Percentiles rank a stretch among this genome's conserved stretches.
phyloP scores from a whole-genome alignment of 1,140 invertebrate genomes.

The Anastrepha ludens region DNA sequence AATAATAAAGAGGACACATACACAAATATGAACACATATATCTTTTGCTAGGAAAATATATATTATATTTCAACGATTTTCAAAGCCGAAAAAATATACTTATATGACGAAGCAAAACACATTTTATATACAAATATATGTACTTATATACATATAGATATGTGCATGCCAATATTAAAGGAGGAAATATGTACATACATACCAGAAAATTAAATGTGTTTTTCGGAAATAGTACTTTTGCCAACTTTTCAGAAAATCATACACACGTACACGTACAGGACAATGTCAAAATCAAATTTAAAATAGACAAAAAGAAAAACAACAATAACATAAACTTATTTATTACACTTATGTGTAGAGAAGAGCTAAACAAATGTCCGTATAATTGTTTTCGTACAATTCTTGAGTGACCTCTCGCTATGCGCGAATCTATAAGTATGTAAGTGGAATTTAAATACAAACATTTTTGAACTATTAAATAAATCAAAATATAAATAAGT shows the following conservation, averaged over 20 bases:
- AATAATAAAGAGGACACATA: constrained; percentile 56
- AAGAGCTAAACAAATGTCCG: constrained; percentile 45
- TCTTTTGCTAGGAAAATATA: constrained; percentile 58
- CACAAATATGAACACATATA: constrained; percentile 55
- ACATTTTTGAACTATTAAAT: constrained; percentile 24
- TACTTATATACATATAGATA: not conserved
- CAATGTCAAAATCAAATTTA: constrained; percentile 13
- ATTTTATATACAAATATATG: constrained; percentile 20
- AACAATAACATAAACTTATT: constrained; percentile 14
- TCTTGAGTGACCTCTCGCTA: constrained; percentile 48
- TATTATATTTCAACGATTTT: constrained; percentile 57
- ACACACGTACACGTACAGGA: constrained; percentile 46
- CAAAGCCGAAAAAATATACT: constrained; percentile 26
- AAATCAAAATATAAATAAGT: not conserved
- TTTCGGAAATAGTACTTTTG: constrained; percentile 22
- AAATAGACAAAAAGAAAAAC: not conserved
- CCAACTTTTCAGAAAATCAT: constrained; percentile 52
- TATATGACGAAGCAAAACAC: constrained; percentile 37
- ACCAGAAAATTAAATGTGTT: not conserved
- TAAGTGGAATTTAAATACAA: constrained; percentile 3
- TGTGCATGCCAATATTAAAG: too few species aligned
- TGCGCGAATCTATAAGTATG: constrained; percentile 33
- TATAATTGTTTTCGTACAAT: constrained; percentile 51
- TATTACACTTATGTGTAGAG: constrained; percentile 46
- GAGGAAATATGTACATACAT: not conserved